Evolutionary conservation across 2,888 invertebrate genomes (phyloP), one percentile per base, ranked within the genome.

Genomic region (Hipparchia sbordonii): DNA sequence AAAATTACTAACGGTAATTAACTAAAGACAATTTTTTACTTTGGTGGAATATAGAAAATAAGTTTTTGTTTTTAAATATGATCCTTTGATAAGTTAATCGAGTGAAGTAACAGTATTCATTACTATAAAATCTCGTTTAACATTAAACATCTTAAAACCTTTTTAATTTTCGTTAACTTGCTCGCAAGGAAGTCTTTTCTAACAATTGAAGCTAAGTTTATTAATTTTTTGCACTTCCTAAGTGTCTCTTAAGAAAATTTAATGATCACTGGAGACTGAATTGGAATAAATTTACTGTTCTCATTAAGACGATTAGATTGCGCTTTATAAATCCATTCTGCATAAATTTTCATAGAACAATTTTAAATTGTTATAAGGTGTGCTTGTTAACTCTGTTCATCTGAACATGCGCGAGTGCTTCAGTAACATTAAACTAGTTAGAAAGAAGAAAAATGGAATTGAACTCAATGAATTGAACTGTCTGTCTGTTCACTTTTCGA

Each of bases 141-240:
- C 23, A 23, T 23, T 23, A 23, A 23, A 23, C 23, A 23, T 23
- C 23, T 23, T 23, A 23, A 23, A 13, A 46, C 8, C 8, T 13
- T 46, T 46, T 8, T 46, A 46, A n/a, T 46, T 13, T 9, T 46
- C n/a, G 1, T 46, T 46, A 46, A n/a, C 13, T 62, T 48, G 13
- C 9, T 9, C 13, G 2, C 8, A 46, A 8, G 46, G 62, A 46
- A 62, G 62, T 48, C 23, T 13, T 62, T 62, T 23, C 46, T 62
- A 60, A 60, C 39, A 12, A 60, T 61, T 13, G 62, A 48, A 45
- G n/a, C 46, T 46, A 48, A 46, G 13, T 62, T 62, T 62, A 46
- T 62, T 13, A 46, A 62, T 13, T 62, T 62, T 48, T 62, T 62
- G 46, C 62, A 46, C 62, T 62, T 13, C n/a, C 46, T 48, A 62